Base-by-base conservation (phyloP, 2,888 invertebrate genomes). In the Drosophila paramelanica region DNA sequence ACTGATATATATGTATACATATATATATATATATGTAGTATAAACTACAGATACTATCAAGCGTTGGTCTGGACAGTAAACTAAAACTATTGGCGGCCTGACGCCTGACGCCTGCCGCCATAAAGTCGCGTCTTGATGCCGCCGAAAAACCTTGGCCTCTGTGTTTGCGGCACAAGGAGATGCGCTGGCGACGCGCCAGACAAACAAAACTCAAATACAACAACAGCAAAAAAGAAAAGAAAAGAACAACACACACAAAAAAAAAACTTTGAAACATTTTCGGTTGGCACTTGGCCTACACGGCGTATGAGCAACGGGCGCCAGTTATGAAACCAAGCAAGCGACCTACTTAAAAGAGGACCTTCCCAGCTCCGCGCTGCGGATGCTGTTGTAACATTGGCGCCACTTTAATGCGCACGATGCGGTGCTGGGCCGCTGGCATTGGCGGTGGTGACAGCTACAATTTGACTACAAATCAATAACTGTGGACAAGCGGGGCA, bases 381-480 rank as follows among this genome's bases (percentile, higher is more conserved):
- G 46, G 73, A 68, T 69, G 87, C 72, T 73, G 76, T 71, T 73
- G 76, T 76, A 67, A 70, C 72, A 69, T 58, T 77, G 89, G 88
- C 89, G 88, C 88, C 88, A 71, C 68, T 85, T 88, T 79, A 79
- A 73, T 86, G 68, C 71, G 67, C 72, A 53, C 55, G 60, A 53
- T 78, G 60, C 65, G 57, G 66, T 67, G 49, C 20, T 13, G 31
- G 5, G 8, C 41, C 47, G 27, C 36, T 45, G 60, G 20, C 31
- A 36, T 17, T 45, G 49, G 20, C 56, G 46, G 20, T 50, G 46
- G 39, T 57, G 52, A 23, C 56, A 52, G 56, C 64, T 67, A 70
- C 85, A 78, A 89, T 83, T 89, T 89, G 89, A 85, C 83, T 83
- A 75, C 88, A 88, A 85, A 89, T 83, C 89, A 83, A 82, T 89